Conservation (phyloP, 2,888 invertebrate species). For the Papilio protenor region DNA sequence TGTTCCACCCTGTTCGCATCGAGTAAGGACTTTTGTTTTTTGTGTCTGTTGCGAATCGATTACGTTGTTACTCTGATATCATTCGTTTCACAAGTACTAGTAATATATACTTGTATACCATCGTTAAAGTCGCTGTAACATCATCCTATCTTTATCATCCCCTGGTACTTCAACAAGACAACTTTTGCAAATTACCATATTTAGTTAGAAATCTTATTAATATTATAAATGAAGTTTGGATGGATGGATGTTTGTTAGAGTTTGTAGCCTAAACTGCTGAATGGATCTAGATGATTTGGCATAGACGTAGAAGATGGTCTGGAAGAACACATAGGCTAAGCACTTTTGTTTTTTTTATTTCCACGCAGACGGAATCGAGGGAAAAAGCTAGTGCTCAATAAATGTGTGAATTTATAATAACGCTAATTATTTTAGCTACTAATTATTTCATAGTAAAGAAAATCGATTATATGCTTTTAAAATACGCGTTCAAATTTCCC, state of each 20-base stretch:
- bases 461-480: slow-evolving; percentile 36
- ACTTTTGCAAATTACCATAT: neutral
- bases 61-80: slow-evolving; percentile 33
- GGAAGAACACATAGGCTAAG: too few species aligned
- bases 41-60: slow-evolving; percentile 33
- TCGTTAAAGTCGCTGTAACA: neutral
- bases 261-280: too few species aligned
- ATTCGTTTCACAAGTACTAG: slow-evolving; percentile 8
- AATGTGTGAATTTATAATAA: neutral
- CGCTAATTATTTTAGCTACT: neutral
- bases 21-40: slow-evolving; percentile 35
- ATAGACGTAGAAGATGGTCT: too few species aligned
- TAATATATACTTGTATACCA: neutral
- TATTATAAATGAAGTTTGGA: too few species aligned
- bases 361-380: too few species aligned
- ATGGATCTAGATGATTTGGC: too few species aligned
- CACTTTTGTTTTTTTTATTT: too few species aligned
- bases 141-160: neutral
- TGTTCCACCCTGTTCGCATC: slow-evolving; percentile 37
- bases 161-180: neutral
- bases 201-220: too few species aligned
- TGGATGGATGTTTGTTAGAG: too few species aligned
- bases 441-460: slow-evolving; percentile 12
- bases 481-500: slow-evolving; percentile 49
- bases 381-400: neutral